These are phyloP conservation scores for Odontesthes bonariensis DNA, from an alignment of 2,113 vertebrate genomes.

Conservation along the genomic window DNA sequence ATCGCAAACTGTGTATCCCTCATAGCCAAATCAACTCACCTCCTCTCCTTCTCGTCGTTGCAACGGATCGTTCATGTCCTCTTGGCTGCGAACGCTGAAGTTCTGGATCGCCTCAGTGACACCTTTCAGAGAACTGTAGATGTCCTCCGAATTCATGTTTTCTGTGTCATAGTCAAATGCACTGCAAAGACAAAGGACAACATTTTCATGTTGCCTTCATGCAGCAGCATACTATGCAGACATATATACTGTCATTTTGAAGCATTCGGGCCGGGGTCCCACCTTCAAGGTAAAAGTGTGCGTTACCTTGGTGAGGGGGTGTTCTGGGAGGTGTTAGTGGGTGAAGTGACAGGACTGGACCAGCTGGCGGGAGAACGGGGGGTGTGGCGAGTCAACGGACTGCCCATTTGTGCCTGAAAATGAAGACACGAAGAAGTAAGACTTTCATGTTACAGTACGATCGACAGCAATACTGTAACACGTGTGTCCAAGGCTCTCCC, in stretches of 20 bases:
- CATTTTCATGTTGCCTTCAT: too few relatives aligned
- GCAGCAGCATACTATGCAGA: background rate
- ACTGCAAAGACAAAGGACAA: slow-evolving; percentile 75
- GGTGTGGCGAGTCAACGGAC: slow-evolving; percentile 91
- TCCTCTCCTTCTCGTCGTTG: slow-evolving; percentile 83
- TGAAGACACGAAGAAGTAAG: background rate
- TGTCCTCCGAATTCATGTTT: slow-evolving; percentile 99
- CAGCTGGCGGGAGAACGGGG: slow-evolving; percentile 93
- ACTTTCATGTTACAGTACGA: background rate
- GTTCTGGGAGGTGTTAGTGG: slow-evolving; percentile 94
- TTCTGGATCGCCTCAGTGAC: slow-evolving; percentile 98
- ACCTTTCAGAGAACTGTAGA: slow-evolving; percentile 96
- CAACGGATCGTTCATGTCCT: slow-evolving; percentile 95
- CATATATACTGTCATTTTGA: background rate
- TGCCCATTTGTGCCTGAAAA: slow-evolving; percentile 88
- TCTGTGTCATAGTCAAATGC: slow-evolving; percentile 98
- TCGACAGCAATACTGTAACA: background rate
- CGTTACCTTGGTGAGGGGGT: slow-evolving; percentile 93
- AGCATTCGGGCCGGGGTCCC: too few relatives aligned
- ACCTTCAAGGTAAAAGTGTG: background rate
- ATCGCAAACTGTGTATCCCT: background rate
- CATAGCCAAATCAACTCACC: slow-evolving; percentile 50
- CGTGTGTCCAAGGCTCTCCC: too few relatives aligned
- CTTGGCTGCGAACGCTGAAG: slow-evolving; percentile 95
- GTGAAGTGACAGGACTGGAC: slow-evolving; percentile 95